These are phyloP conservation scores for Mola mola DNA, from an alignment of 2,113 vertebrate genomes.

Conservation along the genomic window DNA sequence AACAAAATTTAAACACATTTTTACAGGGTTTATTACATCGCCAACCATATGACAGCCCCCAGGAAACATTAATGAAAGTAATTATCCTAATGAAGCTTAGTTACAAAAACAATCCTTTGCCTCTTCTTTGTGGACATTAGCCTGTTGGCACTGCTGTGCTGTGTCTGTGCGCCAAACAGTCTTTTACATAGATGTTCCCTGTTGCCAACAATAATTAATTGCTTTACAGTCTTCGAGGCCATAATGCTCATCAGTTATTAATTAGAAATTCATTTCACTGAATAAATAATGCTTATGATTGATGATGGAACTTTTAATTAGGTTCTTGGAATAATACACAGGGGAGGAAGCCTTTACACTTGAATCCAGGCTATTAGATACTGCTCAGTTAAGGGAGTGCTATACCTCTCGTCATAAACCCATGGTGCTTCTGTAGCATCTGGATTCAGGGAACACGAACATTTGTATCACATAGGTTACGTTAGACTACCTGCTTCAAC, in stretches of 20 bases:
- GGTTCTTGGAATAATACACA: slow-evolving; percentile 89
- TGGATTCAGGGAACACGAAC: slow-evolving; percentile 58
- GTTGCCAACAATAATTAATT: slow-evolving; percentile 96
- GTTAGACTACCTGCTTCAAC: slow-evolving; percentile 47
- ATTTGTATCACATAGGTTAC: slow-evolving; percentile 53
- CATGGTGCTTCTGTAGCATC: slow-evolving; percentile 46
- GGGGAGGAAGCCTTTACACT: slow-evolving; percentile 86
- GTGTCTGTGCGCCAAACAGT: slow-evolving; percentile 86
- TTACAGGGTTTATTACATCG: slow-evolving; percentile 35
- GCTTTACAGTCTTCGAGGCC: slow-evolving; percentile 94
- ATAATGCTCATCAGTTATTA: slow-evolving; percentile 99
- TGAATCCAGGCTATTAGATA: slow-evolving; percentile 86
- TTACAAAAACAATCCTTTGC: slow-evolving; percentile 68
- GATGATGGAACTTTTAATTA: slow-evolving; percentile 99
- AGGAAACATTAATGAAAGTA: slow-evolving; percentile 66
- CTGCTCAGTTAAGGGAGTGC: slow-evolving; percentile 83
- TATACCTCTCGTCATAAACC: slow-evolving; percentile 74
- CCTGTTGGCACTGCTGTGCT: slow-evolving; percentile 79
- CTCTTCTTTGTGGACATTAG: slow-evolving; percentile 82
- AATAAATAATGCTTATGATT: slow-evolving; percentile 99
- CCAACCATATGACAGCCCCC: slow-evolving; percentile 42
- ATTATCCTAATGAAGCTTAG: slow-evolving; percentile 72
- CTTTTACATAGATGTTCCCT: slow-evolving; percentile 86
- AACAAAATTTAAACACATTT: slow-evolving; percentile 25
- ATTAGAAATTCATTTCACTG: slow-evolving; percentile 99